phyloP scores from a whole-genome alignment of 2,888 invertebrate species.

The Diaprepes abbreviatus region DNA sequence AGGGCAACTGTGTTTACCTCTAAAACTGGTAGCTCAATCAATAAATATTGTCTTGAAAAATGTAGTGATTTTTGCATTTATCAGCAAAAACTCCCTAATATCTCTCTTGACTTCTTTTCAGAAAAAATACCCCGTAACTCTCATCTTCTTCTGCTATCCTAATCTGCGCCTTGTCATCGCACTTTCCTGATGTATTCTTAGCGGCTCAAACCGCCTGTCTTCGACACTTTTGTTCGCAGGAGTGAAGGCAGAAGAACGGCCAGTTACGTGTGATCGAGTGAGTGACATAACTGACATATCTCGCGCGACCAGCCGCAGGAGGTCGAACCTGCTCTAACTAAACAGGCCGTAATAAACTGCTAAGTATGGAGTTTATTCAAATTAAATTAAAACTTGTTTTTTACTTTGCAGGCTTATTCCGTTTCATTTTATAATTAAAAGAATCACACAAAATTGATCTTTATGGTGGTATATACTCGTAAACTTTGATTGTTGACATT shows the following conservation, averaged over 20 bases:
- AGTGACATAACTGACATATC: conserved; percentile 63
- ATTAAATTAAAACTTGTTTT: not conserved
- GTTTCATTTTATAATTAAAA: too few relatives aligned
- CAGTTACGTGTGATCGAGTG: conserved; percentile 67
- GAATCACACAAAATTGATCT: too few relatives aligned
- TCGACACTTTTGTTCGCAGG: conserved; percentile 59
- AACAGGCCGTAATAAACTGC: not conserved
- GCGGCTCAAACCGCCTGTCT: conserved; percentile 48
- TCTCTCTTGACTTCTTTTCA: not conserved
- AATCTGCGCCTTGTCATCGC: not conserved
- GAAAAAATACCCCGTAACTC: not conserved
- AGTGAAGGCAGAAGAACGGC: conserved; percentile 61
- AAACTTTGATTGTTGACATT: too few relatives aligned
- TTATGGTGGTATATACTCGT: too few relatives aligned
- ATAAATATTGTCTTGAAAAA: too few relatives aligned
- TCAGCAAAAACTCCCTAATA: too few relatives aligned
- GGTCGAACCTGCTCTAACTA: not conserved
- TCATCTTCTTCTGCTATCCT: not conserved
- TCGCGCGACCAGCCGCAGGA: conserved; percentile 61
- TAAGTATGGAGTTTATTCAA: too few relatives aligned
- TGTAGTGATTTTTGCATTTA: too few relatives aligned
- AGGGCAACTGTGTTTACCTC: too few relatives aligned
- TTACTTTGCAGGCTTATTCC: too few relatives aligned
- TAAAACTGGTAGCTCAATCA: too few relatives aligned
- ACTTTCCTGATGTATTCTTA: not conserved